Conservation (phyloP, 2,113 vertebrate genomes). For the Pygoscelis antarcticus region DNA sequence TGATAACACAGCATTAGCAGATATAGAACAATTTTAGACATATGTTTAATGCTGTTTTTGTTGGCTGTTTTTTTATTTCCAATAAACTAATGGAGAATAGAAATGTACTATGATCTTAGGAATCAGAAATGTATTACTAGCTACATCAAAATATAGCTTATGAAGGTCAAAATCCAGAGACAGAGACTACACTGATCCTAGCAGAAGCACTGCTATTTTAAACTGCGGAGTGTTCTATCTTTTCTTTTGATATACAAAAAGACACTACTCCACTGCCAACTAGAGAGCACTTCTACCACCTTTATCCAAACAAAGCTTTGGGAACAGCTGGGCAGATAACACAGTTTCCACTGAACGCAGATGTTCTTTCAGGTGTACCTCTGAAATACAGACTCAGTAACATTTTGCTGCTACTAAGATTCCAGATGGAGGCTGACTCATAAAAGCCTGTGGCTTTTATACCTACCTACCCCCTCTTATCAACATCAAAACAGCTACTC, state of each 20-base stretch:
- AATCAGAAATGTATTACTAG: background rate
- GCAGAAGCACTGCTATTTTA: background rate
- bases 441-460: background rate
- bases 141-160: background rate
- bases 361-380: background rate
- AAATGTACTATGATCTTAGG: background rate
- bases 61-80: background rate
- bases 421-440: background rate
- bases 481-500: background rate
- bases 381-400: background rate
- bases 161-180: background rate
- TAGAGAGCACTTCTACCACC: background rate
- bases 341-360: background rate
- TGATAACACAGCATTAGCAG: background rate
- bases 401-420: background rate
- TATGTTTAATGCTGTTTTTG: background rate
- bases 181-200: background rate
- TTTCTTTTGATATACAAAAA: background rate
- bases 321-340: background rate
- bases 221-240: background rate
- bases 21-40: background rate
- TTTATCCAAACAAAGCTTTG: background rate
- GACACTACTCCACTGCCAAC: background rate
- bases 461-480: accelerated
- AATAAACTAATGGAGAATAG: background rate